A percentile compares a stretch with the other conserved stretches of the same genome.
Evolutionary conservation across 2,113 vertebrate genomes (phyloP).

Genomic region (Ahaetulla prasina): DNA sequence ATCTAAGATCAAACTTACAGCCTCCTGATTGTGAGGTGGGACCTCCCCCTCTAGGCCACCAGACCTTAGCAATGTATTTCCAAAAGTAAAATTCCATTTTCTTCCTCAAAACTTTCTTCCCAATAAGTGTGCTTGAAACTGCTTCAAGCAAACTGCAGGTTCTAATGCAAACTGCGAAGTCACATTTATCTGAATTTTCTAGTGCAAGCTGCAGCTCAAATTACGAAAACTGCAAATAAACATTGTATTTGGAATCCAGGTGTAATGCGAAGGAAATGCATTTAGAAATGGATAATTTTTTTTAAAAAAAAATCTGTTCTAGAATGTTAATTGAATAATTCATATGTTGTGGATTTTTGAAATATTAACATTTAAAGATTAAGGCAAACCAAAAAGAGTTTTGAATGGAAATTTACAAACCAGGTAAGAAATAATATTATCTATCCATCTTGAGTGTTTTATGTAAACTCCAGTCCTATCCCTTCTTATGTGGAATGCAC

Average conservation of each 20-base stretch:
- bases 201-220: background rate
- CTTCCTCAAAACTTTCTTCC: background rate
- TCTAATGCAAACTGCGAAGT: background rate
- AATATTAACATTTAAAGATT: background rate
- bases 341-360: background rate
- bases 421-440: background rate
- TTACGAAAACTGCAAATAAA: background rate
- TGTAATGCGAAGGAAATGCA: background rate
- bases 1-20: background rate
- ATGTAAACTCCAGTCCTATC: background rate
- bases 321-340: background rate
- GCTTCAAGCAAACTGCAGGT: background rate
- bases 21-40: background rate
- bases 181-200: background rate
- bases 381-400: background rate
- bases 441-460: background rate
- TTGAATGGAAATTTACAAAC: background rate
- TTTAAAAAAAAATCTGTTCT: background rate
- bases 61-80: background rate
- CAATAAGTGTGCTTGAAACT: background rate
- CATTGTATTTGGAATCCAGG: background rate
- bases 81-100: background rate
- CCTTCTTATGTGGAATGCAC: background rate
- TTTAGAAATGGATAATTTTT: background rate
- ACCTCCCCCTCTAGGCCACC: background rate